Base-by-base conservation (phyloP, 1,140 invertebrate genomes). In the Drosophila arawakana region DNA sequence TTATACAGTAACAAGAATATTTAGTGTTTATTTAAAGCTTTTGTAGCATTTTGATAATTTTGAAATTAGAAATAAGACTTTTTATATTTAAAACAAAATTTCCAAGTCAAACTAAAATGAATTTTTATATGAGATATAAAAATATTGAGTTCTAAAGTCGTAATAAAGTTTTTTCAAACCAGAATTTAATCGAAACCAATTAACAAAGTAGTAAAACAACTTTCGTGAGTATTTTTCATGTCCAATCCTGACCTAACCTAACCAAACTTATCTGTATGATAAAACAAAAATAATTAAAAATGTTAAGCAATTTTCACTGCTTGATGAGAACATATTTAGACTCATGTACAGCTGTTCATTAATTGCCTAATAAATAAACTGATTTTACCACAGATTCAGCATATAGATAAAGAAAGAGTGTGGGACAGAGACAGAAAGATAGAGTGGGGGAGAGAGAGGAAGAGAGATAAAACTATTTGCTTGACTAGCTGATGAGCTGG, bases 401-500 rank as follows among this genome's bases (percentile, higher is more conserved):
- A 34, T 52, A 13, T 3, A 52, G 25, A 35, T 13, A 52, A 39
- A 2, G 25, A 34, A 6, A 10, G 49, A 34, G 5, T 35, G 5
- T 0, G 50, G 30, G 58, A 52, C 30, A 52, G n/a, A 34, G 11
- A 52, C 30, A 37, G 15, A 37, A 30, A 35, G 30, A 37, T 9
- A 52, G 44, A 57, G 37, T 34, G 7, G 7, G 50, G 15, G 30
- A 54, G 9, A 34, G 34, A 57, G 54, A 52, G 7, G 7, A 21
- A 21, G 34, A 54, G 8, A 37, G 34, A 35, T 25, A 35, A n/a
- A 39, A 68, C 54, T 66, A 43, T 47, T 70, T 11, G 61, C 39
- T 55, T 49, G 55, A 55, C 49, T 59, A 63, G 60, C 71, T 47
- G 18, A 37, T 47, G 58, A 47, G 69, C 62, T 44, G 54, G 55